Percentiles rank a stretch among this genome's conserved stretches.
These are phyloP conservation scores for Drosophila auraria DNA, from an alignment of 1,140 invertebrate genomes.

Conservation along the genomic window DNA sequence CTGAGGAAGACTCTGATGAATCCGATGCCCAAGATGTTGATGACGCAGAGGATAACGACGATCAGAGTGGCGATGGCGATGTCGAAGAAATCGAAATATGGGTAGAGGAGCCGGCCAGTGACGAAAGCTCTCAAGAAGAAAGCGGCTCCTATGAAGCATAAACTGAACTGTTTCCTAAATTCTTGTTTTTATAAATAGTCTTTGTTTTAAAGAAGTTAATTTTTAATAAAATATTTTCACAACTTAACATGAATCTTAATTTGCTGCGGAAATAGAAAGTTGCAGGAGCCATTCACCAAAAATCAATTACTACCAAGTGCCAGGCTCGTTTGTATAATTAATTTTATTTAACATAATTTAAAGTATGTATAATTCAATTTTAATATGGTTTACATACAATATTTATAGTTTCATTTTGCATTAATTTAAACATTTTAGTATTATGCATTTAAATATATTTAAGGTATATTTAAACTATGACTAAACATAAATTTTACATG, in stretches of 20 bases:
- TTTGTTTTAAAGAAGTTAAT: conserved; percentile 11
- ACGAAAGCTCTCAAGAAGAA: neutral
- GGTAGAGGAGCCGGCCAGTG: neutral
- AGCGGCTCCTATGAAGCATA: conserved; percentile 29
- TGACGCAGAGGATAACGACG: neutral
- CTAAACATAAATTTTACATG: conserved; percentile 80
- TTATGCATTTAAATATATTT: conserved; percentile 82
- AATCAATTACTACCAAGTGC: neutral
- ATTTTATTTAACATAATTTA: conserved; percentile 84
- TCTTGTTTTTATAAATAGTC: conserved; percentile 35
- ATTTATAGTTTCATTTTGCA: conserved; percentile 74
- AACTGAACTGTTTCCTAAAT: neutral
- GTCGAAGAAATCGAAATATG: neutral
- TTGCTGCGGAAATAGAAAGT: neutral
- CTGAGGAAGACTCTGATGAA: conserved; percentile 11
- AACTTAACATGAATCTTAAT: neutral
- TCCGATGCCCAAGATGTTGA: neutral
- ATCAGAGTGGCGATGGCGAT: neutral
- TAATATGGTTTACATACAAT: conserved; percentile 81
- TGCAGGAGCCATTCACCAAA: too few species aligned
- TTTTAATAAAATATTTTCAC: conserved; percentile 4
- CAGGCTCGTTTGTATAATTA: conserved; percentile 66
- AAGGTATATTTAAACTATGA: conserved; percentile 83
- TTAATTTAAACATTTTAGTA: conserved; percentile 72
- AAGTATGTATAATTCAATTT: conserved; percentile 80